Evolutionary conservation across 2,888 invertebrate genomes (phyloP).

Genomic region (Diabrotica balteata): DNA sequence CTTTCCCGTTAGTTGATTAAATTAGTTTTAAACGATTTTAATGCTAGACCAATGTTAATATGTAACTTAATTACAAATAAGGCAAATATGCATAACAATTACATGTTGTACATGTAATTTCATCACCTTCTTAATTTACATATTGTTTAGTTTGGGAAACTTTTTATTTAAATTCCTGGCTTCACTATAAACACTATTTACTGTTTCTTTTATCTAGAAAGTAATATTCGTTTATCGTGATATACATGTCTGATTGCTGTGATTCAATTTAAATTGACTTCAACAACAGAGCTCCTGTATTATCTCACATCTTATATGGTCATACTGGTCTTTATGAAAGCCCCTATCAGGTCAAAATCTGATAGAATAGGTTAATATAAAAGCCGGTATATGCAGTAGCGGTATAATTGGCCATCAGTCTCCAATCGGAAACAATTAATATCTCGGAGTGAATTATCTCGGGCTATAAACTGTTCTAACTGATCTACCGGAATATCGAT

Average conservation of each 20-base stretch:
- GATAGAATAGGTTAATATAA: conserved; percentile 5
- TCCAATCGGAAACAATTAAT: conserved; percentile 11
- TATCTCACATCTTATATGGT: conserved; percentile 6
- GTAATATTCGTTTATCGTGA: not conserved
- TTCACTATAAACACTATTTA: no score
- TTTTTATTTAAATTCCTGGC: no score
- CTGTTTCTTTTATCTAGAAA: no score
- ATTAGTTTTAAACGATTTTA: no score
- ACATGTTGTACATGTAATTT: no score
- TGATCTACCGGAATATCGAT: not conserved
- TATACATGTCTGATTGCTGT: not conserved
- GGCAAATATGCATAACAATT: no score
- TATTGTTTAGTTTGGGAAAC: no score
- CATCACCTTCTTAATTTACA: no score
- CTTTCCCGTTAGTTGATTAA: no score
- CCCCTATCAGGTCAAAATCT: conserved; percentile 4
- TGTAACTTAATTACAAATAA: no score
- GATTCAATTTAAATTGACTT: not conserved
- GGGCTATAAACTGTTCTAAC: conserved; percentile 1
- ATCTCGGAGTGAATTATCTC: not conserved
- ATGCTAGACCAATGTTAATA: no score
- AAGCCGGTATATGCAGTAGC: conserved; percentile 5
- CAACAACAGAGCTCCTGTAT: not conserved
- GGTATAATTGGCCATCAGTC: conserved; percentile 9
- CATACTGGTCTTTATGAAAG: conserved; percentile 8